Evolutionary conservation across 2,113 vertebrate species (phyloP).

Genomic region (Periophthalmus modestus): DNA sequence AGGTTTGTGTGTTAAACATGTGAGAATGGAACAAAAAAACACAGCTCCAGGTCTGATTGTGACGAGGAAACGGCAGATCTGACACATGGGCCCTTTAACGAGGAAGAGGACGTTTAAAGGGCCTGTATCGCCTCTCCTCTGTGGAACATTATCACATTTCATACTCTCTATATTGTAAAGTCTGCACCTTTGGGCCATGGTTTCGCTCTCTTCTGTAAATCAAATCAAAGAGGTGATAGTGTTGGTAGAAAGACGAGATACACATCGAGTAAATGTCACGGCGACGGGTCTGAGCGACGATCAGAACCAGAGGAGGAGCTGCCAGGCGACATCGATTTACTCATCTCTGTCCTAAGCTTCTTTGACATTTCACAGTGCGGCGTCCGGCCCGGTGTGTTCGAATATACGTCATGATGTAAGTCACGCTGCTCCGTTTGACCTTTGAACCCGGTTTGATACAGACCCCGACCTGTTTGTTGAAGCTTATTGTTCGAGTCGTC

Average conservation of each 20-base stretch:
- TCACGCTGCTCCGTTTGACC: constrained; percentile 55
- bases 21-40: too few relatives aligned
- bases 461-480: constrained; percentile 32
- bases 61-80: too few relatives aligned
- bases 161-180: background rate
- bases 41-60: too few relatives aligned
- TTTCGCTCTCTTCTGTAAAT: background rate
- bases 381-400: constrained; percentile 47
- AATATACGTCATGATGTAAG: constrained; percentile 62
- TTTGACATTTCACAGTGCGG: constrained; percentile 66
- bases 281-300: constrained; percentile 19
- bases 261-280: constrained; percentile 60
- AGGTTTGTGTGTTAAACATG: too few relatives aligned
- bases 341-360: constrained; percentile 41
- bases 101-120: too few relatives aligned
- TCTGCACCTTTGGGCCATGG: background rate
- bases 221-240: background rate
- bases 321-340: constrained; percentile 71
- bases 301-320: constrained; percentile 58
- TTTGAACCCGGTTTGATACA: constrained; percentile 60
- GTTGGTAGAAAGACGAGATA: constrained; percentile 26
- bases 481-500: background rate
- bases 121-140: too few relatives aligned
- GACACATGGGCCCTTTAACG: too few relatives aligned
- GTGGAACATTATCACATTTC: too few relatives aligned